These are phyloP conservation scores for Muscina levida DNA, from an alignment of 2,888 invertebrate species.

Conservation along the genomic window DNA sequence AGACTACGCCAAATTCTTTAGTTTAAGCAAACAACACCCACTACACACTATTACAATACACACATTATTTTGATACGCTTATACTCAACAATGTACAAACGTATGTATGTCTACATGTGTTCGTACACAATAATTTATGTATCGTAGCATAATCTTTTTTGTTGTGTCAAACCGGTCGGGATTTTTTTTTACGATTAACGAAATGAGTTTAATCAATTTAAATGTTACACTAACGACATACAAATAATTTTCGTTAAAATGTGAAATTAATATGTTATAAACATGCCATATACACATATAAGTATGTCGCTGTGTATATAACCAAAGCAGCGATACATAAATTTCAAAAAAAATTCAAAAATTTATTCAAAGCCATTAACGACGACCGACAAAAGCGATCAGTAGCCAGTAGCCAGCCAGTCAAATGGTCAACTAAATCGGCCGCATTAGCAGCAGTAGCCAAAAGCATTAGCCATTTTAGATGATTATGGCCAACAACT, in stretches of 20 bases:
- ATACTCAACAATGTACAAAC: no score
- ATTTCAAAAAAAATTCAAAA: slow-evolving; percentile 12
- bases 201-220: slow-evolving; percentile 57
- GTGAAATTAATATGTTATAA: slow-evolving; percentile 66
- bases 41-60: no score
- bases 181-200: slow-evolving; percentile 20
- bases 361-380: slow-evolving; percentile 53
- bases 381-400: slow-evolving; percentile 30
- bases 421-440: no score
- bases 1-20: no score
- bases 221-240: slow-evolving; percentile 63
- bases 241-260: slow-evolving; percentile 63
- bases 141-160: no score
- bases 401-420: slow-evolving; percentile 23
- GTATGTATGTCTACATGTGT: no score
- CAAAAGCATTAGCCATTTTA: not conserved
- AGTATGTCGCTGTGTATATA: no score
- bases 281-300: slow-evolving; percentile 28
- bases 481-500: slow-evolving; percentile 30
- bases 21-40: no score
- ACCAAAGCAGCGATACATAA: no score
- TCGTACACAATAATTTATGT: no score
- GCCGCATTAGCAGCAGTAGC: no score
- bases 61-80: no score
- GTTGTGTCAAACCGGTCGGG: slow-evolving; percentile 10